These are phyloP conservation scores for Girardia tigrina DNA, from an alignment of 2,888 invertebrate species.

Conservation along the genomic window DNA sequence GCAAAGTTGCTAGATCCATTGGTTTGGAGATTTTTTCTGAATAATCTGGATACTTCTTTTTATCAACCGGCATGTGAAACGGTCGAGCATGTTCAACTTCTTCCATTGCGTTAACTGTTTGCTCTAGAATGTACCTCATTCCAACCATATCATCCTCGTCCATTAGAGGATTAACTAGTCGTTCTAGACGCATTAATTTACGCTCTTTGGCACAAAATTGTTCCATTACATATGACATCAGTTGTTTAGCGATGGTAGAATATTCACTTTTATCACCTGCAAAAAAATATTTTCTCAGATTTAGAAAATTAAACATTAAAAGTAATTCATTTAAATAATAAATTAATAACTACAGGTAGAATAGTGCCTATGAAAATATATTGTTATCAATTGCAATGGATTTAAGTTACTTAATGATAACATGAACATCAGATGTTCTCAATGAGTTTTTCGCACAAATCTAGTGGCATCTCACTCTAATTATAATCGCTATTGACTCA, in stretches of 20 bases:
- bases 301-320: not conserved
- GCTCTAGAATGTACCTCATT: constrained; percentile 77
- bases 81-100: constrained; percentile 51
- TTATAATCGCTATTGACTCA: too few species aligned
- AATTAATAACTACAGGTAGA: too few species aligned
- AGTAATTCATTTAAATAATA: too few species aligned
- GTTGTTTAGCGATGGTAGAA: constrained; percentile 70
- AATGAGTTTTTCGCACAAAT: too few species aligned
- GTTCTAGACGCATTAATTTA: constrained; percentile 81
- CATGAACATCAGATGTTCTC: too few species aligned
- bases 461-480: too few species aligned
- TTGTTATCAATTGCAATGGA: too few species aligned
- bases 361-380: too few species aligned
- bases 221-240: constrained; percentile 51
- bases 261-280: constrained; percentile 65
- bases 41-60: constrained; percentile 67
- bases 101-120: constrained; percentile 63
- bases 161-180: constrained; percentile 88
- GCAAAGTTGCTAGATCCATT: constrained; percentile 73
- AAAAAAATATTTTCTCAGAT: constrained; percentile 38
- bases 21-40: constrained; percentile 78
- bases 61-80: constrained; percentile 89
- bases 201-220: constrained; percentile 58
- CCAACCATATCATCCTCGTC: constrained; percentile 93
- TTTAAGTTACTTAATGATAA: too few species aligned